Evolutionary conservation across 2,797 vertebrate genomes (phyloP).

Genomic region (Chromobotia macracanthus): DNA sequence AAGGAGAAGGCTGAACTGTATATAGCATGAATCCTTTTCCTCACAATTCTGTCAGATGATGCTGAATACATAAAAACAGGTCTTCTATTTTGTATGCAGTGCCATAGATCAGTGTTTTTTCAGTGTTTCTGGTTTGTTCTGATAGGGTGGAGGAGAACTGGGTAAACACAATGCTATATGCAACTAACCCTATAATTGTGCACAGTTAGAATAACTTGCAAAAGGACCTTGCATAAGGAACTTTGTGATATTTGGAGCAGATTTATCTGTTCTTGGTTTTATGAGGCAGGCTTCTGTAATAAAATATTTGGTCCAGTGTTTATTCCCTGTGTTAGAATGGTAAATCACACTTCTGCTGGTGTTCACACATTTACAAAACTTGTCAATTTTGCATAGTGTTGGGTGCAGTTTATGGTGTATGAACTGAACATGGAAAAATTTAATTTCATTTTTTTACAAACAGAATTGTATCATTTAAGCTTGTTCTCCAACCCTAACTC

Average conservation of each 20-base stretch:
- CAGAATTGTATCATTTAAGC: not conserved
- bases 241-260: no score
- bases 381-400: no score
- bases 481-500: not conserved
- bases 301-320: not conserved
- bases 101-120: no score
- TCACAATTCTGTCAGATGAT: not conserved
- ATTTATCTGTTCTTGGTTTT: no score
- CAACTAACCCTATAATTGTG: no score
- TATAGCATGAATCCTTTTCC: conserved; percentile 47
- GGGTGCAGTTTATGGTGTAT: not conserved
- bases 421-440: not conserved
- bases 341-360: not conserved
- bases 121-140: no score
- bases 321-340: no score
- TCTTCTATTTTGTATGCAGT: not conserved
- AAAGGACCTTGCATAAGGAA: no score
- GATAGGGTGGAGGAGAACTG: no score
- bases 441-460: no score
- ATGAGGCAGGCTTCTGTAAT: not conserved
- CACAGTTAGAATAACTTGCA: no score
- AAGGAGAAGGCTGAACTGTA: conserved; percentile 90
- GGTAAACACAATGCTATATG: no score
- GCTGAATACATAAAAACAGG: conserved; percentile 1
- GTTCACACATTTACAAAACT: not conserved